Evolutionary conservation across 2,113 vertebrate species (phyloP).

Genomic region (Grammomys dolichurus): DNA sequence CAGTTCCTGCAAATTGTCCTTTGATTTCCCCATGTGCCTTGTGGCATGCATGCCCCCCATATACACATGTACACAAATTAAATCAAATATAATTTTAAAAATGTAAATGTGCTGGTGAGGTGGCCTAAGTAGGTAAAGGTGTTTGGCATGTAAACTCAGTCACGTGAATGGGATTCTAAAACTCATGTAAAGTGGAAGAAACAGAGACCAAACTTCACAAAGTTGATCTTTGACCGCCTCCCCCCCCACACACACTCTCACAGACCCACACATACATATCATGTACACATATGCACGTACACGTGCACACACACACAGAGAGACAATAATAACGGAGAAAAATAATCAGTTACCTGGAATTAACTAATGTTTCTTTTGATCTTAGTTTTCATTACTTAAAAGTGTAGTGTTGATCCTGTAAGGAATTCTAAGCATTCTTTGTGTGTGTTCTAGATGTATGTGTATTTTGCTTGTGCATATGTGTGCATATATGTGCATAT

Average conservation of each 20-base stretch:
- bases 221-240: too few relatives aligned
- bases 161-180: neutral
- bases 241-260: neutral
- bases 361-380: neutral
- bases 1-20: neutral
- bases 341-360: constrained; percentile 32
- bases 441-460: neutral
- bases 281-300: neutral
- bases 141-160: neutral
- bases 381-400: constrained; percentile 33
- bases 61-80: neutral
- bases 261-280: neutral
- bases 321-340: neutral
- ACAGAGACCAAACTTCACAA: too few relatives aligned
- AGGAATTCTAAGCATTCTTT: neutral
- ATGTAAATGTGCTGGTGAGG: neutral
- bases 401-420: neutral
- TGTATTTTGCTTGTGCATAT: too few relatives aligned
- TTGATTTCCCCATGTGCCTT: neutral
- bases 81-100: neutral
- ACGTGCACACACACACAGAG: neutral
- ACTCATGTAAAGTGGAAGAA: neutral
- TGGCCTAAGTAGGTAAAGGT: too few relatives aligned
- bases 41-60: neutral
- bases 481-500: neutral